These are phyloP conservation scores for Tokudaia muenninki DNA, from an alignment of 2,797 vertebrate species.

Conservation along the genomic window DNA sequence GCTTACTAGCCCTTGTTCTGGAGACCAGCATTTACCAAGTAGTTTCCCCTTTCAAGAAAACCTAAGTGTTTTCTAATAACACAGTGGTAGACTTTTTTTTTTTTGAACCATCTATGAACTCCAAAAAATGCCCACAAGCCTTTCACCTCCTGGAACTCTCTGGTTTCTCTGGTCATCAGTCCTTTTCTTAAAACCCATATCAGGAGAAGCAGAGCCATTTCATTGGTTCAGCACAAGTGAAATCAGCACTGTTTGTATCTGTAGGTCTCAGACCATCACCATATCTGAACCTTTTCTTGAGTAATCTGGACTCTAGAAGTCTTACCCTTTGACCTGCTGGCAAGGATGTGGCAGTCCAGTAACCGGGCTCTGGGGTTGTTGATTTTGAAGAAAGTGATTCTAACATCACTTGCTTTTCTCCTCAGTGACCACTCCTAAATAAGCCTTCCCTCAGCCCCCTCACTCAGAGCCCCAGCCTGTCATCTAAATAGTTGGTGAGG, in stretches of 20 bases:
- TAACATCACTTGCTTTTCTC: background rate
- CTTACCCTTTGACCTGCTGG: background rate
- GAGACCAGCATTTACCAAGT: background rate
- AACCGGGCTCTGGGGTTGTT: background rate
- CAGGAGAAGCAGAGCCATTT: background rate
- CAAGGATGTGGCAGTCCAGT: background rate
- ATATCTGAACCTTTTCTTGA: background rate
- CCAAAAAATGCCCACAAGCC: background rate
- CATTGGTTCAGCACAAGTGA: background rate
- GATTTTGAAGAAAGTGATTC: background rate
- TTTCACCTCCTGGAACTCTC: background rate
- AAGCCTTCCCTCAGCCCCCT: background rate
- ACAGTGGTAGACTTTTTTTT: background rate
- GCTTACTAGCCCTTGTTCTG: background rate
- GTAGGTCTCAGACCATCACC: background rate
- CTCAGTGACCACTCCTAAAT: background rate
- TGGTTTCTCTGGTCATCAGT: background rate
- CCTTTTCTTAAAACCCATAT: background rate
- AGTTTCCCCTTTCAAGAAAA: background rate
- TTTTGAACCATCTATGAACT: background rate
- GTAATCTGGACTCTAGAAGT: background rate
- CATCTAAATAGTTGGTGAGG: background rate
- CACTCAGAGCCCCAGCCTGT: background rate
- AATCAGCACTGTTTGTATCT: background rate
- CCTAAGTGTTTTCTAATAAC: background rate